A percentile compares a stretch with the other conserved stretches of the same genome.
Evolutionary conservation across 2,888 invertebrate genomes (phyloP).

Genomic region (Melieria picta): DNA sequence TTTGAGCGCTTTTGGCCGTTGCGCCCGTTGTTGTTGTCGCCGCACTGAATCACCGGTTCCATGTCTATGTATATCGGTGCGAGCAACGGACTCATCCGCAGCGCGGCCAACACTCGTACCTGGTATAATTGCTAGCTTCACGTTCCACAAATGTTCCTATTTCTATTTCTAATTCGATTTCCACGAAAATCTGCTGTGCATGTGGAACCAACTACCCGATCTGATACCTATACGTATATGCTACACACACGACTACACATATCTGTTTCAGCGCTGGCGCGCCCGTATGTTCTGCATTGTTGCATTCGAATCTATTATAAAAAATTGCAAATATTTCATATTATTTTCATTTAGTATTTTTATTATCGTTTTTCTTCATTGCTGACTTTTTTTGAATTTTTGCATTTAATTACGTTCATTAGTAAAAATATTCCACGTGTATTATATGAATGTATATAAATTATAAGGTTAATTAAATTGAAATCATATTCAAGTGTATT

Average conservation of each 20-base stretch:
- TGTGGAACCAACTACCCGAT: too few species aligned
- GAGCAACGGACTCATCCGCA: slow-evolving; percentile 1
- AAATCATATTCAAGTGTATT: slow-evolving; percentile 39
- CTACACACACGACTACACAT: too few species aligned
- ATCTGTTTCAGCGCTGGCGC: neutral
- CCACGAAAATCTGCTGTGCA: neutral
- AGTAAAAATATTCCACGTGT: slow-evolving; percentile 36
- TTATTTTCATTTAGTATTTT: slow-evolving; percentile 32
- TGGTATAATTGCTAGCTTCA: neutral
- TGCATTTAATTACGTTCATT: slow-evolving; percentile 18
- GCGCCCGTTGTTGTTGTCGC: neutral
- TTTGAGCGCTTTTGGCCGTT: neutral
- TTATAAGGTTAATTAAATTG: slow-evolving; percentile 20
- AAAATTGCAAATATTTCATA: slow-evolving; percentile 19
- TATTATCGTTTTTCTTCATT: slow-evolving; percentile 29
- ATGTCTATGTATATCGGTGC: neutral
- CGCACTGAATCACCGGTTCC: neutral
- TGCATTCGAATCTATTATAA: neutral
- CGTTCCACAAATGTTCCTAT: neutral
- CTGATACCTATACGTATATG: too few species aligned
- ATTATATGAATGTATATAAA: slow-evolving; percentile 21
- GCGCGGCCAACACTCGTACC: neutral
- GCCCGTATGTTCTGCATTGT: neutral
- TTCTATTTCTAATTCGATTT: neutral
- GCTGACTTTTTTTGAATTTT: slow-evolving; percentile 19